These are phyloP conservation scores for Cephus pulcher DNA, from an alignment of 2,888 invertebrate species.

Conservation along the genomic window DNA sequence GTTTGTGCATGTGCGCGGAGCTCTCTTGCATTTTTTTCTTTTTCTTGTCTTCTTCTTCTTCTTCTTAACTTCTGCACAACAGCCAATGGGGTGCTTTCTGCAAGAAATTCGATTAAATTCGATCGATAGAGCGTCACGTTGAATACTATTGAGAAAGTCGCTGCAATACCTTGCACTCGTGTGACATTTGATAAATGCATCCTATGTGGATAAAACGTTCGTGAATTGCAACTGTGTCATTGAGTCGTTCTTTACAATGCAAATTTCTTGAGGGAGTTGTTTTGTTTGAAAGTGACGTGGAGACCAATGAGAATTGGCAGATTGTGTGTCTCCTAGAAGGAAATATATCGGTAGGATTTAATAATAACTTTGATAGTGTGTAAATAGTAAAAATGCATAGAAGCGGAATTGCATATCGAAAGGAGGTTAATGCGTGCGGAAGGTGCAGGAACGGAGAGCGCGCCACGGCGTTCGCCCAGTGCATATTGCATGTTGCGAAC, in stretches of 20 bases:
- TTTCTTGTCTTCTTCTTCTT: not conserved
- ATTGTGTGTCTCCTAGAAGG: not conserved
- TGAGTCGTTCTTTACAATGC: not conserved
- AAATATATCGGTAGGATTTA: not conserved
- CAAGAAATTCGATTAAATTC: not conserved
- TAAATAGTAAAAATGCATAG: not conserved
- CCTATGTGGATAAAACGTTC: not conserved
- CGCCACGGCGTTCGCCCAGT: slow-evolving; percentile 24
- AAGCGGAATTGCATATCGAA: not conserved
- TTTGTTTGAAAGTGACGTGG: not conserved
- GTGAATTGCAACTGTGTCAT: not conserved
- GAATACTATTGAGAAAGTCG: not conserved
- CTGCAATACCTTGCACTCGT: not conserved
- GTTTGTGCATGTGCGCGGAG: not conserved
- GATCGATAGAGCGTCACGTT: not conserved
- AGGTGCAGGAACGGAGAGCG: not conserved
- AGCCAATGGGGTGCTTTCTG: not conserved
- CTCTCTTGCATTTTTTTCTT: not conserved
- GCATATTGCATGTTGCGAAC: slow-evolving; percentile 34
- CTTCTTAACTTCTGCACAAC: not conserved
- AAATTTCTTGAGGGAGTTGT: not conserved
- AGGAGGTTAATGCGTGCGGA: not conserved
- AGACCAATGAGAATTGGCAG: not conserved
- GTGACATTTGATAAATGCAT: not conserved
- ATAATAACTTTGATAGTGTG: not conserved